Evolutionary conservation across 1,140 invertebrate species (phyloP).

Genomic region (Zaprionus gabonicus): DNA sequence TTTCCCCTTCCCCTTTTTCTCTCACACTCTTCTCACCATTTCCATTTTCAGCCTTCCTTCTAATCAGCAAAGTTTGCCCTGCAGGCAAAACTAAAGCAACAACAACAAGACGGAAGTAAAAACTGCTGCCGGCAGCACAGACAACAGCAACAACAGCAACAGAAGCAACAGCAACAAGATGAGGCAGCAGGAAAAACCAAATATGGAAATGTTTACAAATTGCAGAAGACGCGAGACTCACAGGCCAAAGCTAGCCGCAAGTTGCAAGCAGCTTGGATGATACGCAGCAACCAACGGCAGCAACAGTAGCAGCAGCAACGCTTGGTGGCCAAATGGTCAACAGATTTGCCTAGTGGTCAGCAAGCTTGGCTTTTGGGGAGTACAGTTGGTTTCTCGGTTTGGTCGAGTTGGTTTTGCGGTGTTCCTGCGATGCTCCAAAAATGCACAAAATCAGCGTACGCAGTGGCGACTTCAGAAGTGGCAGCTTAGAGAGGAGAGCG

Average conservation of each 20-base stretch:
- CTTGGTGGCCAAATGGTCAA: constrained; percentile 61
- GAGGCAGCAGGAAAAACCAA: constrained; percentile 59
- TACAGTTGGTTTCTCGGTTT: constrained; percentile 10
- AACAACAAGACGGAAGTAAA: constrained; percentile 38
- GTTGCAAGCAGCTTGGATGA: constrained; percentile 24
- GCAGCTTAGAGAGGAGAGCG: not conserved
- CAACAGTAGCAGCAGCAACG: constrained; percentile 14
- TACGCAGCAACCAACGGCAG: constrained; percentile 15
- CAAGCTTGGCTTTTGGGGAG: not conserved
- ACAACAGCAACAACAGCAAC: constrained; percentile 7
- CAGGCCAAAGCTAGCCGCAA: constrained; percentile 9
- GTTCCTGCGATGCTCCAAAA: constrained; percentile 65
- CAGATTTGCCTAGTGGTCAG: constrained; percentile 65
- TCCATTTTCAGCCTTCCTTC: constrained; percentile 12
- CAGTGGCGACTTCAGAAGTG: constrained; percentile 11
- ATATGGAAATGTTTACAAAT: constrained; percentile 83
- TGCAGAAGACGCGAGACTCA: constrained; percentile 64
- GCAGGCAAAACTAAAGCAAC: constrained; percentile 9
- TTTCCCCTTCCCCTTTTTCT: not conserved
- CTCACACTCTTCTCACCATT: not conserved
- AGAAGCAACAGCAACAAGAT: constrained; percentile 2
- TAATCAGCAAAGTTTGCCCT: constrained; percentile 40
- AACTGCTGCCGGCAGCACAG: constrained; percentile 40
- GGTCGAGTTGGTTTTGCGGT: constrained; percentile 2
- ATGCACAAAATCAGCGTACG: constrained; percentile 73